Percentiles rank a stretch among this genome's conserved stretches.
phyloP scores from a whole-genome alignment of 1,140 invertebrate genomes.

The Aphis craccivora region DNA sequence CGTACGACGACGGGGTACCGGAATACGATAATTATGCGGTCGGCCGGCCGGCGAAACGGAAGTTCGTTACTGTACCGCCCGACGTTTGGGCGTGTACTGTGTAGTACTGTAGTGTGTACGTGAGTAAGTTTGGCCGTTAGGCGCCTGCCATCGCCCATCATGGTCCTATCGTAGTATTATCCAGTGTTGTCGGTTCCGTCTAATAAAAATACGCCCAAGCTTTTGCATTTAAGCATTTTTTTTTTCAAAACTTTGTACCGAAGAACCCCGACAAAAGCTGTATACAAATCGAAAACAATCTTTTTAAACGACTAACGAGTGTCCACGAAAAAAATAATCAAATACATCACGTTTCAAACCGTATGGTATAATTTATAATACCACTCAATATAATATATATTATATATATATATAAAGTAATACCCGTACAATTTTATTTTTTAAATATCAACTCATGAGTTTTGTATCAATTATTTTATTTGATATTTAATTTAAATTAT shows the following conservation, averaged over 20 bases:
- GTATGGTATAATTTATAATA: no score
- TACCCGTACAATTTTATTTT: no score
- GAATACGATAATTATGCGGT: neutral
- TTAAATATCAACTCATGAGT: no score
- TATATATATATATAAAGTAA: no score
- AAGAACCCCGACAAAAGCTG: neutral
- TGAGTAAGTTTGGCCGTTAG: neutral
- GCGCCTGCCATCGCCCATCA: neutral
- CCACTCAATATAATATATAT: no score
- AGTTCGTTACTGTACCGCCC: neutral
- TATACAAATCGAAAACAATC: no score
- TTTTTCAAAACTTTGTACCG: neutral
- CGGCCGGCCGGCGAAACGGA: neutral
- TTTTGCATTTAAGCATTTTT: neutral
- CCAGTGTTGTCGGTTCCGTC: neutral
- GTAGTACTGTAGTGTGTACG: neutral
- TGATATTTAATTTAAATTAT: no score
- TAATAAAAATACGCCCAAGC: neutral
- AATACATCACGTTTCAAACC: no score
- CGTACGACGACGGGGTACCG: neutral
- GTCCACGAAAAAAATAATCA: no score
- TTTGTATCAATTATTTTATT: no score
- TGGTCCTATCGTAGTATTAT: neutral
- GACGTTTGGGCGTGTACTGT: neutral
- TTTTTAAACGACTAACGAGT: no score